These are phyloP conservation scores for Mycalesis mineus DNA, from an alignment of 2,888 invertebrate genomes.

Conservation along the genomic window DNA sequence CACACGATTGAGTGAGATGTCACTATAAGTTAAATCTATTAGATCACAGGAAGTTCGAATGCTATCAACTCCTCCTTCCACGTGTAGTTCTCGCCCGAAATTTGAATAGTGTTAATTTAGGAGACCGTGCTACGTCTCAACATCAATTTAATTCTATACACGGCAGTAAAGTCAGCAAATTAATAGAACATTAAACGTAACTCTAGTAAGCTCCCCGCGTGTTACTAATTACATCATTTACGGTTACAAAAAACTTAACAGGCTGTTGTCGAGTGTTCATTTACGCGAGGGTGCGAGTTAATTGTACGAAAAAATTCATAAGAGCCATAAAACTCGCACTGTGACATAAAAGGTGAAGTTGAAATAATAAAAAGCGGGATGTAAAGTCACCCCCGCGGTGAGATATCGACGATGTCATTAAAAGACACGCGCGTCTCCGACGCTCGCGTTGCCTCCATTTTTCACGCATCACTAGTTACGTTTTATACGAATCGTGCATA, in stretches of 20 bases:
- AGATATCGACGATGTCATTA: slow-evolving; percentile 51
- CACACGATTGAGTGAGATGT: background rate
- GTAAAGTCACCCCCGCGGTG: slow-evolving; percentile 43
- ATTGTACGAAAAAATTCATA: slow-evolving; percentile 69
- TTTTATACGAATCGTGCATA: slow-evolving; percentile 38
- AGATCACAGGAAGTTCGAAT: slow-evolving; percentile 12
- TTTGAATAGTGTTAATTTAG: slow-evolving; percentile 25
- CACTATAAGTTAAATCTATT: background rate
- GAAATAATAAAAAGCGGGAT: slow-evolving; percentile 62
- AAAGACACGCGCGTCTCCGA: slow-evolving; percentile 43
- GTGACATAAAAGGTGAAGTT: slow-evolving; percentile 67
- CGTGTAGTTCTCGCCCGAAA: slow-evolving; percentile 15
- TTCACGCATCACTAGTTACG: slow-evolving; percentile 51
- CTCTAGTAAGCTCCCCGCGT: slow-evolving; percentile 18
- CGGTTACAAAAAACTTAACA: slow-evolving; percentile 55
- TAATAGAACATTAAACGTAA: slow-evolving; percentile 20
- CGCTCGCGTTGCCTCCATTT: slow-evolving; percentile 40
- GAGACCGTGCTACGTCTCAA: slow-evolving; percentile 11
- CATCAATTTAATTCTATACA: slow-evolving; percentile 11
- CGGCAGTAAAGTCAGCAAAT: slow-evolving; percentile 16
- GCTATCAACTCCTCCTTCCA: slow-evolving; percentile 3
- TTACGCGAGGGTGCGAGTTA: slow-evolving; percentile 55
- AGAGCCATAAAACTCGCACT: slow-evolving; percentile 67
- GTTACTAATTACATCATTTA: slow-evolving; percentile 54
- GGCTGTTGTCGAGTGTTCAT: slow-evolving; percentile 47